phyloP scores from a whole-genome alignment of 2,888 invertebrate genomes.

The Drosophila anceps region DNA sequence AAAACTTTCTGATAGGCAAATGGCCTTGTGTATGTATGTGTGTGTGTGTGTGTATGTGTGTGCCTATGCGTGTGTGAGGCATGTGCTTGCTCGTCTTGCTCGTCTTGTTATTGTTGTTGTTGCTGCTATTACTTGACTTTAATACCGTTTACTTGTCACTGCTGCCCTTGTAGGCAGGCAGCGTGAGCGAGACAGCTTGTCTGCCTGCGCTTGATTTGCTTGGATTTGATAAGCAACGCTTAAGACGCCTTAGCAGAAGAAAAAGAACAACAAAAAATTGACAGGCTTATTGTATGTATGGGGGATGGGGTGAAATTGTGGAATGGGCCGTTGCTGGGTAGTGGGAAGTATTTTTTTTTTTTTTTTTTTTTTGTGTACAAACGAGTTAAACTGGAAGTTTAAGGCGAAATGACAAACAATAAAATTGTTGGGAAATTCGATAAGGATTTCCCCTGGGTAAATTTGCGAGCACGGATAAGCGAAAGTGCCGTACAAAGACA shows the following conservation, averaged over 20 bases:
- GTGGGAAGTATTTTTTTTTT: conserved; percentile 27
- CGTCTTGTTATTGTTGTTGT: too few relatives aligned
- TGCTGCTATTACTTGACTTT: conserved; percentile 43
- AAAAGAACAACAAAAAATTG: conserved; percentile 40
- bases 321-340: not conserved
- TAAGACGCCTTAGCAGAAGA: conserved; percentile 37
- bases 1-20: conserved; percentile 71
- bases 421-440: conserved; percentile 19
- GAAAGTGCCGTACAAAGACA: not conserved
- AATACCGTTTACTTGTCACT: conserved; percentile 40
- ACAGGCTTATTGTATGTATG: conserved; percentile 22
- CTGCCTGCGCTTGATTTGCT: conserved; percentile 58
- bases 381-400: conserved; percentile 33
- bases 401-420: conserved; percentile 13
- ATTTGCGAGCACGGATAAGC: conserved; percentile 3
- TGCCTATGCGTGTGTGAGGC: conserved; percentile 21
- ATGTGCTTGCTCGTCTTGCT: conserved; percentile 36
- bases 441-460: conserved; percentile 6
- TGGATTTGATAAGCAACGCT: conserved; percentile 44
- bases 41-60: conserved; percentile 18
- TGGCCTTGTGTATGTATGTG: conserved; percentile 25
- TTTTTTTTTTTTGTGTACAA: conserved; percentile 36
- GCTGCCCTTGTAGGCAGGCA: too few relatives aligned
- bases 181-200: conserved; percentile 39
- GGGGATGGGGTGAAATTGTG: not conserved